A percentile compares a stretch with the other conserved stretches of the same genome.
Conservation (phyloP, 1,140 invertebrate genomes). For the Mercenaria mercenaria region DNA sequence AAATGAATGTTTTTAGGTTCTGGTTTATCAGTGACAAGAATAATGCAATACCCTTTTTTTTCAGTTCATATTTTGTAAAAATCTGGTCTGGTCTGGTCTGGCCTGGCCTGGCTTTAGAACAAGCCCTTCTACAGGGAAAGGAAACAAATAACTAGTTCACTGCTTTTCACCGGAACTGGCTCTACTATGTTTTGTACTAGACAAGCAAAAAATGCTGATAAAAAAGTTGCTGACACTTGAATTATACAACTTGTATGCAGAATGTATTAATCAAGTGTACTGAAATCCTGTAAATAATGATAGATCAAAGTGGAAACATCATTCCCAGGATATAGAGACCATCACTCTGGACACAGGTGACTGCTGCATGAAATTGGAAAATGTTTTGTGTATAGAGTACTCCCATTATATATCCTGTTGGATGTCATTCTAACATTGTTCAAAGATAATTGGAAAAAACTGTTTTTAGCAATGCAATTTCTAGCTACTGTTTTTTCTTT, state of each 20-base stretch:
- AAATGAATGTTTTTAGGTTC: too few species aligned
- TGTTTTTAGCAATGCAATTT: neutral
- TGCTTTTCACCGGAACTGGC: too few species aligned
- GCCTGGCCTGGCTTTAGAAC: too few species aligned
- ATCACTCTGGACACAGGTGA: neutral
- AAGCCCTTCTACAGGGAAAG: too few species aligned
- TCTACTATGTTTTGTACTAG: too few species aligned
- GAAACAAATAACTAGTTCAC: too few species aligned
- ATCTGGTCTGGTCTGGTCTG: too few species aligned
- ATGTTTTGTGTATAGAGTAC: neutral
- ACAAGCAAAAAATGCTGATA: too few species aligned
- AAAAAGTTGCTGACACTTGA: neutral
- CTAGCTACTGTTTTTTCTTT: neutral
- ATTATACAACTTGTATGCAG: neutral
- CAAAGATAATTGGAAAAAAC: neutral
- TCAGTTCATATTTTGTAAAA: too few species aligned
- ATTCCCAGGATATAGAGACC: neutral
- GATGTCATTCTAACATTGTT: too few species aligned
- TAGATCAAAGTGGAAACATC: neutral
- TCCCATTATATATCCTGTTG: neutral
- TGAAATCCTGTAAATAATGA: neutral
- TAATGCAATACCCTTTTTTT: too few species aligned
- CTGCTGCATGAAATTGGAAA: constrained; percentile 9
- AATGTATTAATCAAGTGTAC: neutral
- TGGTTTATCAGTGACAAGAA: too few species aligned